Base-by-base conservation (phyloP, 2,113 vertebrate genomes). In the Plecturocebus donacophilus region DNA sequence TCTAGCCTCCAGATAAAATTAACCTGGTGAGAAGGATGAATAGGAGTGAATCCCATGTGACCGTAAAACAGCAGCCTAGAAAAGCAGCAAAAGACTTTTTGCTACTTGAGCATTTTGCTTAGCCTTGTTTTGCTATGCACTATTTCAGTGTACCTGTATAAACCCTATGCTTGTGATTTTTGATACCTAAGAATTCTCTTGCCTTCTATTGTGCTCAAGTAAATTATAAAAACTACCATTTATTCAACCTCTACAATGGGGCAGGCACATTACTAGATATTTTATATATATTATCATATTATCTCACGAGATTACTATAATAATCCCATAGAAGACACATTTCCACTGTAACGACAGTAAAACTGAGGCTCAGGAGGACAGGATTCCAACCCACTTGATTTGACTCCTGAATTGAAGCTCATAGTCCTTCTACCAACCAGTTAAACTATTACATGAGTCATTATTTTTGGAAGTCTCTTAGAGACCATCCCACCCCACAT, bases 321-420 rank as follows among this genome's bases (percentile, higher is more conserved):
- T 66, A 38, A 94, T 83, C 19, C 21, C 58, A 73, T 42, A 80
- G 54, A 52, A 45, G 21, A 88, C 45, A 70, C 42, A 17, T 83
- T 87, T 92, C 75, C 30, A 35, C 83, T 94, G 30, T 77, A 79
- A 45, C 45, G 54, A n/a, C 68, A 77, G 49, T 94, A 77, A 92
- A 77, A 70, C 45, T 73, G 52, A 92, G 19, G 8, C 52, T 92
- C 45, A 70, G 52, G 73, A 82, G 49, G 9, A 25, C 21, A 71
- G 23, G 70, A 85, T 45, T 83, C 58, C 38, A 85, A 71, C 3
- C 25, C 10, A 81, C 14, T 81, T 54, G 79, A 12, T 64, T 54
- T 79, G 75, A 66, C 52, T 58, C 40, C 66, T 45, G 90, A 83
- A 38, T 45, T 70, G n/a, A 87, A 90, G 56, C 10, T 56, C 32